These are phyloP conservation scores for Drosophila sucinea DNA, from an alignment of 1,140 invertebrate species.

Conservation along the genomic window DNA sequence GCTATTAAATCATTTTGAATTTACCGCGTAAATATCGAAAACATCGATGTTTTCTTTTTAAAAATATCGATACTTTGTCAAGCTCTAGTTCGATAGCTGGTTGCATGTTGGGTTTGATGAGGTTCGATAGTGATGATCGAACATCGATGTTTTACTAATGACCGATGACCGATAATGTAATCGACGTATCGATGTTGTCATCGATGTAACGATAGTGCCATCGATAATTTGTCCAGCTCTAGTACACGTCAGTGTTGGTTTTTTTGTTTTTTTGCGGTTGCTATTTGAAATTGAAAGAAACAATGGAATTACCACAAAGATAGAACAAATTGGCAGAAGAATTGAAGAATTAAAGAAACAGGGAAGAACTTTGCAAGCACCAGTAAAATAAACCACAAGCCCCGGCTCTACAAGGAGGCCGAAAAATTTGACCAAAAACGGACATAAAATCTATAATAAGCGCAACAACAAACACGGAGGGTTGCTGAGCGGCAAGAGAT, in stretches of 20 bases:
- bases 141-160: no score
- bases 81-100: no score
- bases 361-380: not conserved
- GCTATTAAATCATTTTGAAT: no score
- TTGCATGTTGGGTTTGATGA: no score
- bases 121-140: no score
- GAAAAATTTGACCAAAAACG: constrained; percentile 47
- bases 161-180: no score
- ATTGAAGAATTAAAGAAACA: not conserved
- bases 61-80: no score
- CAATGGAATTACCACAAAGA: constrained; percentile 26
- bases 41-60: no score
- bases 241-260: constrained; percentile 71
- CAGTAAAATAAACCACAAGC: not conserved
- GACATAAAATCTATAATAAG: constrained; percentile 44
- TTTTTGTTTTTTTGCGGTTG: constrained; percentile 59
- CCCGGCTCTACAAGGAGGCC: not conserved
- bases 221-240: no score
- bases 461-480: constrained; percentile 33
- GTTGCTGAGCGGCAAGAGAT: constrained; percentile 7
- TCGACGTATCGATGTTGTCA: no score
- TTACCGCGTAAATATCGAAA: no score
- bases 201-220: no score
- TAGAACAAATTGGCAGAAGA: constrained; percentile 5
- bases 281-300: constrained; percentile 17